Base-by-base conservation (phyloP, 2,797 vertebrate species). In the Pseudochromis fuscus region DNA sequence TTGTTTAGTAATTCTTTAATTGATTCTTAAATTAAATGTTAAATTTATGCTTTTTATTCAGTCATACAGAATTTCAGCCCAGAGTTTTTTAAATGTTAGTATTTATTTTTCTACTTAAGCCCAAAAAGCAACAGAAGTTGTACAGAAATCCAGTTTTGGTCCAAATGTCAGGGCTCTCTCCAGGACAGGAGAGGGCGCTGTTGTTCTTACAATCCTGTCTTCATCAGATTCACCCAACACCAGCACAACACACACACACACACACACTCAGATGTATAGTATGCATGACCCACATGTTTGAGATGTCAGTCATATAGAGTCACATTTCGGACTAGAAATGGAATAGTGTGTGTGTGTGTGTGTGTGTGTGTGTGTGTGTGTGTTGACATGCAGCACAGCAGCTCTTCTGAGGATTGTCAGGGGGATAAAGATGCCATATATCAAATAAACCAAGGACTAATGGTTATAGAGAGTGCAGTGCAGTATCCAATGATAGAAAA, bases 111-210 rank as follows among this genome's bases (percentile, higher is more conserved):
- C n/a, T n/a, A n/a, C n/a, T n/a, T n/a, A n/a, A n/a, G n/a, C n/a
- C 16, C 38, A 7, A 40, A 52, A 28, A 37, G 53, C 40, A 28
- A 51, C 16, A n/a, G 15, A 40, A 16, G 3, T 42, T 45, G 28
- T 27, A 65, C 9, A 69, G 16, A 57, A 52, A 45, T 56, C 40
- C 16, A 31, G 45, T 24, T n/a, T 48, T 30, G 15, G 4, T 51
- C 15, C 44, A 49, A 51, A 72, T 38, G 1, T 5, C 19, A 30
- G 11, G 11, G 16, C 46, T 65, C 52, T 16, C 18, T 62, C 18
- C 35, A 42, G 24, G 59, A 75, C 88, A 82, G 72, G 40, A 5
- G 82, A 77, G 86, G 89, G 85, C 44, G 82, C 87, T 88, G 80
- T 77, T 85, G 76, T 65, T 42, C 24, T 60, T 13, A 61, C 50